Conservation (phyloP, 2,888 invertebrate species). For the Biston betularia region DNA sequence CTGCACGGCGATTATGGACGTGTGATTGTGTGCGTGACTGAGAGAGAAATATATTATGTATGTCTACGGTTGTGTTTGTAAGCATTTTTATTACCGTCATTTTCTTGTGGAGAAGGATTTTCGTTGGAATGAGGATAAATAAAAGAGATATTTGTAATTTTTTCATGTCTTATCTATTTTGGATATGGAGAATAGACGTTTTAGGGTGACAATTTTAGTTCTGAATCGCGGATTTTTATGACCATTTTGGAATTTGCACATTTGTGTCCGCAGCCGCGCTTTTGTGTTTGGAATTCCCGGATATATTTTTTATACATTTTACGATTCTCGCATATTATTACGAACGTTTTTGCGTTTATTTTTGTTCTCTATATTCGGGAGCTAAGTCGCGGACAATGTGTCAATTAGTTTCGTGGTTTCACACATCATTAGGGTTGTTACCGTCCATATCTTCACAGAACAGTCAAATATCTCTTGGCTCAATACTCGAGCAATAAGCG, state of each 20-base stretch:
- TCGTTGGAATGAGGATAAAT: conserved; percentile 59
- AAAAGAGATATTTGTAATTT: conserved; percentile 61
- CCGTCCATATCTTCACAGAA: conserved; percentile 50
- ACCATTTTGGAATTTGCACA: conserved; percentile 63
- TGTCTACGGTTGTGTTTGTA: conserved; percentile 75
- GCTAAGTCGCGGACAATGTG: conserved; percentile 48
- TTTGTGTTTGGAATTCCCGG: conserved; percentile 63
- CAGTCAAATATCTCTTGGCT: conserved; percentile 52
- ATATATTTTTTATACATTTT: conserved; percentile 71
- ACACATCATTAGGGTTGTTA: conserved; percentile 35
- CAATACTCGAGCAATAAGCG: conserved; percentile 53
- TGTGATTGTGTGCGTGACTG: conserved; percentile 18
- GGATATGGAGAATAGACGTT: conserved; percentile 26
- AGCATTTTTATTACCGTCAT: conserved; percentile 72
- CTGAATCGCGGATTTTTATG: conserved; percentile 44
- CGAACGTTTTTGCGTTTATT: conserved; percentile 46
- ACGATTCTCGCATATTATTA: conserved; percentile 42
- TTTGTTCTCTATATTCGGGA: conserved; percentile 51
- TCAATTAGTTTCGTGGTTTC: conserved; percentile 46
- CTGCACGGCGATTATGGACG: conserved; percentile 11
- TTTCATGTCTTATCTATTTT: conserved; percentile 52
- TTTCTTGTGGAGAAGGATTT: conserved; percentile 67
- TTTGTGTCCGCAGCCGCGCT: conserved; percentile 52
- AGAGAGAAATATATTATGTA: conserved; percentile 43
- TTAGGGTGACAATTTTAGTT: conserved; percentile 38